Conservation (phyloP, 2,797 vertebrate species). For the Anolis apletophallus region DNA sequence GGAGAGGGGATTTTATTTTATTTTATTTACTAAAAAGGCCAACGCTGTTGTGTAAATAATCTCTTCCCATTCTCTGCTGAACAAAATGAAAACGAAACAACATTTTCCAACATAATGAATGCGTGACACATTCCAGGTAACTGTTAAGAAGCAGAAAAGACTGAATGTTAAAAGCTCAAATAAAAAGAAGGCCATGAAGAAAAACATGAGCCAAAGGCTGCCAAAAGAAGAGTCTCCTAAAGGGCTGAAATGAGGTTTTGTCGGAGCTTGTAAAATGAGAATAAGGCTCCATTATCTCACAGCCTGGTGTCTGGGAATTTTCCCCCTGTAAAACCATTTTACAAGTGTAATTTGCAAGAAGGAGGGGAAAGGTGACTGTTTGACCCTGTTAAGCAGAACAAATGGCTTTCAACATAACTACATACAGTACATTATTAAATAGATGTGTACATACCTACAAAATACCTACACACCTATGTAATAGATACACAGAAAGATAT, state of each 20-base stretch:
- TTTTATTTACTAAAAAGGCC: slow-evolving; percentile 35
- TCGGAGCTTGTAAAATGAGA: slow-evolving; percentile 53
- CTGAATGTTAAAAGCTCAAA: neutral
- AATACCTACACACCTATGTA: no score
- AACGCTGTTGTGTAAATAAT: neutral
- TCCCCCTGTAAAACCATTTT: slow-evolving; percentile 52
- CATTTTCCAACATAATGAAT: slow-evolving; percentile 38
- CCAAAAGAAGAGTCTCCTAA: slow-evolving; percentile 41
- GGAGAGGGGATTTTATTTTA: fast-evolving
- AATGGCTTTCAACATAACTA: neutral
- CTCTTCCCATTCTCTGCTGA: slow-evolving; percentile 31
- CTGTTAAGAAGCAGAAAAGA: slow-evolving; percentile 23
- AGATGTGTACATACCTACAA: no score
- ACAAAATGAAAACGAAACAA: neutral
- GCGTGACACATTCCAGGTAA: slow-evolving; percentile 42
- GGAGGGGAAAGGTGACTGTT: slow-evolving; percentile 2
- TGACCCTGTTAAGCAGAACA: neutral
- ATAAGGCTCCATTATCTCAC: slow-evolving; percentile 59
- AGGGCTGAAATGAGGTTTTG: slow-evolving; percentile 57
- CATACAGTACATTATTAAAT: neutral
- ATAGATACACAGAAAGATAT: no score
- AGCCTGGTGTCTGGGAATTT: slow-evolving; percentile 26
- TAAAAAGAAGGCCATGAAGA: slow-evolving; percentile 42
- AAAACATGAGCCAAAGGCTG: slow-evolving; percentile 39
- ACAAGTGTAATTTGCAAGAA: slow-evolving; percentile 13